Evolutionary conservation across 2,797 vertebrate species (phyloP).

Genomic region (Capromys pilorides): DNA sequence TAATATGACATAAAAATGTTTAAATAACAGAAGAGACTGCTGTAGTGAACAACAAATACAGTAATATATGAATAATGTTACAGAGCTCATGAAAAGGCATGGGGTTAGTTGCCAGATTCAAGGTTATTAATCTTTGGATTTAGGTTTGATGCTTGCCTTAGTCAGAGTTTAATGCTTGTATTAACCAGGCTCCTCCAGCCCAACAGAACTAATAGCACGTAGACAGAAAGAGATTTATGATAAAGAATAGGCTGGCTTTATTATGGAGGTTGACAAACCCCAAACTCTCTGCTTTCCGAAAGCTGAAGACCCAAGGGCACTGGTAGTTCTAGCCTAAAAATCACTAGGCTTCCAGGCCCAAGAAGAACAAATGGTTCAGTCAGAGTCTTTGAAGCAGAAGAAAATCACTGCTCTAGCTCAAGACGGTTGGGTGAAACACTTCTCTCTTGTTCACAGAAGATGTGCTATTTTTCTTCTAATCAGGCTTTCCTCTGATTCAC

Average conservation of each 20-base stretch:
- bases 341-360: background rate
- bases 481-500: background rate
- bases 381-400: background rate
- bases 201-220: background rate
- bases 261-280: background rate
- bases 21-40: constrained; percentile 1
- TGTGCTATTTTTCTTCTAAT: background rate
- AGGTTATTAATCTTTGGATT: constrained; percentile 48
- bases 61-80: constrained; percentile 19
- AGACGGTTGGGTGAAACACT: background rate
- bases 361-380: background rate
- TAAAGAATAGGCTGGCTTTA: background rate
- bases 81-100: constrained; percentile 6
- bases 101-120: background rate
- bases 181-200: constrained; percentile 35
- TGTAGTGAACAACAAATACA: constrained; percentile 39
- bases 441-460: background rate
- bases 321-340: background rate
- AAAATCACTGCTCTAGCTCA: background rate
- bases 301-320: background rate
- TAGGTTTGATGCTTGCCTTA: constrained; percentile 28
- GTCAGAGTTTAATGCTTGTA: constrained; percentile 1
- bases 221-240: background rate
- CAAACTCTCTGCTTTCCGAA: background rate
- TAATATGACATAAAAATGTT: constrained; percentile 46